Conservation (phyloP, 2,797 vertebrate species). For the Halcyon smyrnensis region DNA sequence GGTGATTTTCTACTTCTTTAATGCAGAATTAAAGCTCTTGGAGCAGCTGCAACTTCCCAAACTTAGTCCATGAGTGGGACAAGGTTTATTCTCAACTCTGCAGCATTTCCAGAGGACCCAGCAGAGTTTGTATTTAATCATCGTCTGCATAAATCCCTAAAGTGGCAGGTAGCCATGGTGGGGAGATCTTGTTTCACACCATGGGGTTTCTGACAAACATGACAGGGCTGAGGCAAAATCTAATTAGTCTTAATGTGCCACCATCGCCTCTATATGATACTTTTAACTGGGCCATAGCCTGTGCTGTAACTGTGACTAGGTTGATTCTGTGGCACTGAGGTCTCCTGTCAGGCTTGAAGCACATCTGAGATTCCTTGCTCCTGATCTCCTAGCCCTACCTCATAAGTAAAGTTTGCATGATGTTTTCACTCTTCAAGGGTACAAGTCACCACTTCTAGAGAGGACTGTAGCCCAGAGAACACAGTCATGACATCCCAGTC, state of each 20-base stretch:
- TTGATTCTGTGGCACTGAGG: background rate
- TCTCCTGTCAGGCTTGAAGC: background rate
- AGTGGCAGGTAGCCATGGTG: background rate
- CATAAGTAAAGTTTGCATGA: background rate
- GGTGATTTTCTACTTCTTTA: background rate
- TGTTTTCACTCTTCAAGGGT: background rate
- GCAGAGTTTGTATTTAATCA: background rate
- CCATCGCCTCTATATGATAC: background rate
- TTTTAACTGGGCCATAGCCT: background rate
- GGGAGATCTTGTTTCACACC: background rate
- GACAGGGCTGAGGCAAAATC: background rate
- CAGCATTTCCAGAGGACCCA: background rate
- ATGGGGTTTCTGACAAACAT: rapidly evolving
- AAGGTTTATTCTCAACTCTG: background rate
- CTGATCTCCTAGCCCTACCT: background rate
- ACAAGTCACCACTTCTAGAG: background rate
- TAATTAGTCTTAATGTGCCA: background rate
- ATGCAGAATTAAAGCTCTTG: background rate
- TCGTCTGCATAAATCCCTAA: background rate
- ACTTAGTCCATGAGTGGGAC: background rate
- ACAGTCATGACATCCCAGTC: background rate
- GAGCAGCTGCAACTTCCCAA: background rate
- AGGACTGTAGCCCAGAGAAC: no score
- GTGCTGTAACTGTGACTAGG: background rate
- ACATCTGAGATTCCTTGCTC: background rate